Evolutionary conservation across 2,888 invertebrate genomes (phyloP).

Genomic region (Apodemia duryi): DNA sequence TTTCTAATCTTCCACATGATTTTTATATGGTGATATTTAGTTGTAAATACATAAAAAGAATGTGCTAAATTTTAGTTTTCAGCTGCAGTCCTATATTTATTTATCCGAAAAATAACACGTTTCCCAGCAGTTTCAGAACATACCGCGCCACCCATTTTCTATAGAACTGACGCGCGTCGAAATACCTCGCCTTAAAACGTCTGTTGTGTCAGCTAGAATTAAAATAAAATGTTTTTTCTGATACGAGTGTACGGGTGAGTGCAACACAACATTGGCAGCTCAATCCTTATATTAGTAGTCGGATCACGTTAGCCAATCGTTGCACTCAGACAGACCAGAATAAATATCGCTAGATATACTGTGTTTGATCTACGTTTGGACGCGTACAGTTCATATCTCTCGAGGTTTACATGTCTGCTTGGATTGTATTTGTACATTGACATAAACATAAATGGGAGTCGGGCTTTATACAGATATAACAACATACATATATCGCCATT

Average conservation of each 20-base stretch:
- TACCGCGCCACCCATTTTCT: too few relatives aligned
- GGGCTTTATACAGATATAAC: not conserved
- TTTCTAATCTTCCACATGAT: too few relatives aligned
- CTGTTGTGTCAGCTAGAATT: not conserved
- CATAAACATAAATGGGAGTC: slow-evolving; percentile 2
- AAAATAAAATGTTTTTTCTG: not conserved
- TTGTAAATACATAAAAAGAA: too few relatives aligned
- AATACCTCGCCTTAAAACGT: not conserved
- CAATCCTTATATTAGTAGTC: slow-evolving; percentile 48
- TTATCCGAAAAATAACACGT: too few relatives aligned
- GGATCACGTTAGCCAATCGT: slow-evolving; percentile 45
- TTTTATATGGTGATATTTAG: too few relatives aligned
- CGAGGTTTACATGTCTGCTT: not conserved
- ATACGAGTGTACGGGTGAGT: not conserved
- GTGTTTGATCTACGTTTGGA: slow-evolving; percentile 3
- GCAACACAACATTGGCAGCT: slow-evolving; percentile 17
- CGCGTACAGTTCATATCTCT: slow-evolving; percentile 7
- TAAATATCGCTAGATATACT: slow-evolving; percentile 25
- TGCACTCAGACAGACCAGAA: slow-evolving; percentile 42
- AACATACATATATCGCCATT: too few relatives aligned
- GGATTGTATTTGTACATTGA: slow-evolving; percentile 4
- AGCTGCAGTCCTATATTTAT: too few relatives aligned
- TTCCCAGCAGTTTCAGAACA: too few relatives aligned
- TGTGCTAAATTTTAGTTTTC: too few relatives aligned
- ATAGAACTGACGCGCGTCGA: too few relatives aligned